phyloP scores from a whole-genome alignment of 2,888 invertebrate genomes.

The Bimastos eiseni region DNA sequence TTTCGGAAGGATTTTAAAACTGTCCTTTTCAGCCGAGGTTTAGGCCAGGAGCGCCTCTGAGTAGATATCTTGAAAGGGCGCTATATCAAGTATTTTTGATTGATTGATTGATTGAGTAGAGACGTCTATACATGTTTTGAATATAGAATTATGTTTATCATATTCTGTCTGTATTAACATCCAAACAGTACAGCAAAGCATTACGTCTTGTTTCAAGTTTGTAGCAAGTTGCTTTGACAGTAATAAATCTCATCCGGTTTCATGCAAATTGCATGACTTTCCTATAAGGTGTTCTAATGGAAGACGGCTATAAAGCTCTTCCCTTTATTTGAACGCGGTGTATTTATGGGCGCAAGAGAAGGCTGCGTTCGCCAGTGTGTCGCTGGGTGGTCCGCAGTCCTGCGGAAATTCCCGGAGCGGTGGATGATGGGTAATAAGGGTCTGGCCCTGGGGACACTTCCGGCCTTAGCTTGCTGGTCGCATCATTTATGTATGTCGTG shows the following conservation, averaged over 20 bases:
- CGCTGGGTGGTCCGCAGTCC: not conserved
- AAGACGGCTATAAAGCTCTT: not conserved
- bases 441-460: not conserved
- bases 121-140: too few species aligned
- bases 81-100: too few species aligned
- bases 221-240: not conserved
- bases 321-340: not conserved
- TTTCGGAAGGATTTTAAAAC: too few species aligned
- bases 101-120: too few species aligned
- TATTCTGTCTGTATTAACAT: too few species aligned
- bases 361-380: not conserved
- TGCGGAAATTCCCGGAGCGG: not conserved
- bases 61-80: too few species aligned
- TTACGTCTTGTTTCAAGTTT: too few species aligned
- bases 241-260: not conserved
- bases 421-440: slow-evolving; percentile 6
- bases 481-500: not conserved
- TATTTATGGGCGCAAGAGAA: not conserved
- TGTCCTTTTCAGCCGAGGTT: too few species aligned
- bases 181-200: too few species aligned
- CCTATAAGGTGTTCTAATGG: not conserved
- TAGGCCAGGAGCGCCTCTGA: too few species aligned
- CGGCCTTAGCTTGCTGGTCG: not conserved
- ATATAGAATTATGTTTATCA: too few species aligned
- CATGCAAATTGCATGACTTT: not conserved